These are phyloP conservation scores for Drosophila prolongata DNA, from an alignment of 2,888 invertebrate genomes.

Conservation along the genomic window DNA sequence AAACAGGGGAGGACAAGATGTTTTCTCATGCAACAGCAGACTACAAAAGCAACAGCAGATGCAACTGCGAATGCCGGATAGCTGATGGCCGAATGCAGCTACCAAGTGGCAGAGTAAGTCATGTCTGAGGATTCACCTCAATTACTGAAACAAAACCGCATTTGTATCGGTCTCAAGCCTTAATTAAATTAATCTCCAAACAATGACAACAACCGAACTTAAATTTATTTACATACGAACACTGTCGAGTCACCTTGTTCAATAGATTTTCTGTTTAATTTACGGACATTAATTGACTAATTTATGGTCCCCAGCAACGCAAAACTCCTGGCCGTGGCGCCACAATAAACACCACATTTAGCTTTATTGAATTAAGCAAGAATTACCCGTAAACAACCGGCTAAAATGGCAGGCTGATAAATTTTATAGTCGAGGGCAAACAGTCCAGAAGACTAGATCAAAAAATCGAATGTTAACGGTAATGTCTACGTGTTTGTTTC, in stretches of 20 bases:
- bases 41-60: constrained; percentile 50
- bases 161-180: neutral
- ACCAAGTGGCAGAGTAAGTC: constrained; percentile 1
- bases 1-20: constrained; percentile 56
- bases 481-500: constrained; percentile 18
- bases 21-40: constrained; percentile 66
- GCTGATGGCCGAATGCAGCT: constrained; percentile 34
- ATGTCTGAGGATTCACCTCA: constrained; percentile 16
- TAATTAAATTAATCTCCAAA: neutral
- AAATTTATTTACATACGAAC: constrained; percentile 23
- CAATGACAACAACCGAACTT: neutral
- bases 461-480: constrained; percentile 36
- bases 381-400: constrained; percentile 32
- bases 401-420: constrained; percentile 40
- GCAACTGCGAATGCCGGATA: constrained; percentile 56
- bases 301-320: constrained; percentile 48
- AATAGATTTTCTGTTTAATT: constrained; percentile 39
- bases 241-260: constrained; percentile 4
- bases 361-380: constrained; percentile 51
- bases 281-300: constrained; percentile 53
- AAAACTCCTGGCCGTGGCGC: constrained; percentile 25
- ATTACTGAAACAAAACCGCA: constrained; percentile 4
- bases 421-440: constrained; percentile 30
- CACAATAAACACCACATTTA: constrained; percentile 50
- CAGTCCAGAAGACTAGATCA: constrained; percentile 16